phyloP scores from a whole-genome alignment of 2,113 vertebrate genomes.

The Cisticola juncidis region DNA sequence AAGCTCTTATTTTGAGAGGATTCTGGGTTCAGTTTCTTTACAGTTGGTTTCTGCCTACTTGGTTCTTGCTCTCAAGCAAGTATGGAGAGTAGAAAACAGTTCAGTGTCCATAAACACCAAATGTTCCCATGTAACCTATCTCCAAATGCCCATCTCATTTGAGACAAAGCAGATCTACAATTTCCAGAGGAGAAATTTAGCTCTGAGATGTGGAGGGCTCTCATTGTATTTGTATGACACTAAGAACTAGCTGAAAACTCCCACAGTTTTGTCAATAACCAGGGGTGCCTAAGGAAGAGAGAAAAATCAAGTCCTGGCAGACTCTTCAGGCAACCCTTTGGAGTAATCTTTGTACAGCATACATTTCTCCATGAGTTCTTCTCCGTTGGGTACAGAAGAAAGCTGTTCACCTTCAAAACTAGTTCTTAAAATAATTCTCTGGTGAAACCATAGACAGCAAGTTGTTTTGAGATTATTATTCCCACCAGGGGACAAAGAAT shows the following conservation, averaged over 20 bases:
- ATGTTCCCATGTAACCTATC: not conserved
- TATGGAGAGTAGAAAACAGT: not conserved
- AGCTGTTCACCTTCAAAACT: not conserved
- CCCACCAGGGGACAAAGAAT: not conserved
- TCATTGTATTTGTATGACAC: not conserved
- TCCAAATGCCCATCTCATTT: not conserved
- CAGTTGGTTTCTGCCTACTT: not conserved
- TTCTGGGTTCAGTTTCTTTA: not conserved
- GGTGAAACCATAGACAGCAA: not conserved
- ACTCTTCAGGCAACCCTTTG: not conserved
- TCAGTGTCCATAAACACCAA: not conserved
- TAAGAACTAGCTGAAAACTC: not conserved
- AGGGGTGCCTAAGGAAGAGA: not conserved
- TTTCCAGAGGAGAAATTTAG: not conserved
- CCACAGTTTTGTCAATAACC: not conserved
- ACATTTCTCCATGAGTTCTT: not conserved
- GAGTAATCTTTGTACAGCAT: not conserved
- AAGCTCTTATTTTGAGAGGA: not conserved
- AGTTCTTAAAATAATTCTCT: not conserved
- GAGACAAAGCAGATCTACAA: not conserved
- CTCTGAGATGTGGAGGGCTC: not conserved
- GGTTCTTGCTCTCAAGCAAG: not conserved
- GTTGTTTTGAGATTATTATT: not conserved
- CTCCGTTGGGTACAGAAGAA: not conserved
- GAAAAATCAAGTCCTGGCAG: not conserved